phyloP scores from a whole-genome alignment of 2,888 invertebrate genomes.

The Volucella inanis region DNA sequence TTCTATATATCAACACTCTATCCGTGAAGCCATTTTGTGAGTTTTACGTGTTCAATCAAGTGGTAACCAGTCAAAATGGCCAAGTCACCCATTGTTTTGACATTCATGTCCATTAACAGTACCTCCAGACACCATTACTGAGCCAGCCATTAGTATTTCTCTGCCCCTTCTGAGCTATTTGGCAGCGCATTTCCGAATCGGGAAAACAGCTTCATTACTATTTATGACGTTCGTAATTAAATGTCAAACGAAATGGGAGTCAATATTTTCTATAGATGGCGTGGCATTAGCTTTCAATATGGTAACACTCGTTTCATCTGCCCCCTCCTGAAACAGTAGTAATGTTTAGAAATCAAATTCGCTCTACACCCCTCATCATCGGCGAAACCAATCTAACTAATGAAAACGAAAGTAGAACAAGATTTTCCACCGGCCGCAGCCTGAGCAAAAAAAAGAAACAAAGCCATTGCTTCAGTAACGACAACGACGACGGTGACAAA shows the following conservation, averaged over 20 bases:
- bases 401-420: conserved; percentile 40
- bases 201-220: conserved; percentile 45
- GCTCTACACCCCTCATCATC: conserved; percentile 7
- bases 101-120: conserved; percentile 14
- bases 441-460: background rate
- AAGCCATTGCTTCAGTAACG: background rate
- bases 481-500: conserved; percentile 4
- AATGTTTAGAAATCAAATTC: conserved; percentile 20
- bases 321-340: background rate
- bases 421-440: conserved; percentile 15
- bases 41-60: too few species aligned
- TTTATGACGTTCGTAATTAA: conserved; percentile 45
- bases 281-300: too few species aligned
- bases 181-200: conserved; percentile 3
- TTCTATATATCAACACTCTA: background rate
- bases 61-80: too few species aligned
- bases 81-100: background rate
- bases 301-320: background rate
- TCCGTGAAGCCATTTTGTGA: too few species aligned
- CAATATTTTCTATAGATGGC: too few species aligned
- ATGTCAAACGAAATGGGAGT: background rate
- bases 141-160: conserved; percentile 41
- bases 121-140: conserved; percentile 32
- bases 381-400: conserved; percentile 36
- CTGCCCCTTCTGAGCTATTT: background rate